A percentile compares a stretch with the other conserved stretches of the same genome.
phyloP scores from a whole-genome alignment of 2,797 vertebrate genomes.

The Squalus acanthias region DNA sequence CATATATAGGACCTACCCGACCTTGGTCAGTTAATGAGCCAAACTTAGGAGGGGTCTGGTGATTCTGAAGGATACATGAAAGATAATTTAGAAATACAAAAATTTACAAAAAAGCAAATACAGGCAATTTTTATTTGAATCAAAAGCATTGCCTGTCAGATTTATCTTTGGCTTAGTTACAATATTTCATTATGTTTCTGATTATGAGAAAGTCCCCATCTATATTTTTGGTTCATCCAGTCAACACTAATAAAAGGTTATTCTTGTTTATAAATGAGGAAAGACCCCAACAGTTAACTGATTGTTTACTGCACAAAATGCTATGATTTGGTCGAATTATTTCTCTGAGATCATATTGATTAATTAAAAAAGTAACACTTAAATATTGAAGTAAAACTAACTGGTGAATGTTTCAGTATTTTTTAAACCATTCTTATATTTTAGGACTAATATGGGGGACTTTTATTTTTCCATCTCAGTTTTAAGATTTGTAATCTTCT shows the following conservation, averaged over 20 bases:
- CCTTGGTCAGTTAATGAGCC: conserved; percentile 72
- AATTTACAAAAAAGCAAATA: neutral
- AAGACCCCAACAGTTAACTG: neutral
- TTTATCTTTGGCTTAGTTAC: neutral
- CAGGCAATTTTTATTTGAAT: conserved; percentile 5
- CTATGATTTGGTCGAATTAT: neutral
- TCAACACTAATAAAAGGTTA: neutral
- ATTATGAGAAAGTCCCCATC: neutral
- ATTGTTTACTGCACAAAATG: neutral
- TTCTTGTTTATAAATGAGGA: neutral
- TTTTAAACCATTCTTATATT: neutral
- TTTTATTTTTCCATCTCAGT: neutral
- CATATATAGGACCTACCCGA: conserved; percentile 71
- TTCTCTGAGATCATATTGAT: neutral
- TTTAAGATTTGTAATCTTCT: neutral
- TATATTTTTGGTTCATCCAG: neutral
- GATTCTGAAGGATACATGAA: conserved; percentile 56
- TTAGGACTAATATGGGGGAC: neutral
- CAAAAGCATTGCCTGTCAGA: neutral
- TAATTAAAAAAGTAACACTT: neutral
- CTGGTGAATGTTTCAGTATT: neutral
- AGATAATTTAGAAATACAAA: conserved; percentile 48
- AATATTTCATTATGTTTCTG: neutral
- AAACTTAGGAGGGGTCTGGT: conserved; percentile 62
- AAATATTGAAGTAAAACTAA: neutral